Evolutionary conservation across 2,113 vertebrate species (phyloP).

Genomic region (Petrocephalus zakoni): DNA sequence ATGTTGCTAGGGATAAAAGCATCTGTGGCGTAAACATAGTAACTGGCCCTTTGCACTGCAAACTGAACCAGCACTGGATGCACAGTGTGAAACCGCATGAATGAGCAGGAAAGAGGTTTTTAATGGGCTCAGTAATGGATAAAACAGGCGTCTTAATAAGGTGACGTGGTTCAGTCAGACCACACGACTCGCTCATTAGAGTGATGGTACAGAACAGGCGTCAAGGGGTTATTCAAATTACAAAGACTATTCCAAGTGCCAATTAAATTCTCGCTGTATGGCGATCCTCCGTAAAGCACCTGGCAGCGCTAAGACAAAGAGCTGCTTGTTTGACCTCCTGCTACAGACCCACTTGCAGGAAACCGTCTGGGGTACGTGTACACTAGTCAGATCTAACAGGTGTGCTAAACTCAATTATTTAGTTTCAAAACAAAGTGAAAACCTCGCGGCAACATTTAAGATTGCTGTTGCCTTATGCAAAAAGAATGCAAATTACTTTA

Average conservation of each 20-base stretch:
- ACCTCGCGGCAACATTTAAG: neutral
- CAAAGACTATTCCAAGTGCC: neutral
- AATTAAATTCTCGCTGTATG: neutral
- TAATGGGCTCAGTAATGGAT: neutral
- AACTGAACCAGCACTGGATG: neutral
- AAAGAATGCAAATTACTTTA: neutral
- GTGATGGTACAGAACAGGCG: neutral
- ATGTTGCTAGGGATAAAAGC: neutral
- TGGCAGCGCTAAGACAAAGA: neutral
- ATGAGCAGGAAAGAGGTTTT: neutral
- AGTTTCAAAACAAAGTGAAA: neutral
- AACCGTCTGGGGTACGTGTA: neutral
- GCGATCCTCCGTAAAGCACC: neutral
- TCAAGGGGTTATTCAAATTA: neutral
- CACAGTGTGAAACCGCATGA: neutral
- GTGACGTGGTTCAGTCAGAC: neutral
- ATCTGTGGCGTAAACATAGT: neutral
- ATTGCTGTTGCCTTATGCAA: neutral
- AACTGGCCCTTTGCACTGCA: neutral
- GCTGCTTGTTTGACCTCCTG: neutral
- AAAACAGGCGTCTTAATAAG: conserved; percentile 4
- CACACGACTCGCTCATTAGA: neutral
- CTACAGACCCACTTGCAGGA: neutral
- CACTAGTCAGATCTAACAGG: neutral
- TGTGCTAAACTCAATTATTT: neutral